Evolutionary conservation across 2,888 invertebrate genomes (phyloP).

Genomic region (Caenorhabditis afra): DNA sequence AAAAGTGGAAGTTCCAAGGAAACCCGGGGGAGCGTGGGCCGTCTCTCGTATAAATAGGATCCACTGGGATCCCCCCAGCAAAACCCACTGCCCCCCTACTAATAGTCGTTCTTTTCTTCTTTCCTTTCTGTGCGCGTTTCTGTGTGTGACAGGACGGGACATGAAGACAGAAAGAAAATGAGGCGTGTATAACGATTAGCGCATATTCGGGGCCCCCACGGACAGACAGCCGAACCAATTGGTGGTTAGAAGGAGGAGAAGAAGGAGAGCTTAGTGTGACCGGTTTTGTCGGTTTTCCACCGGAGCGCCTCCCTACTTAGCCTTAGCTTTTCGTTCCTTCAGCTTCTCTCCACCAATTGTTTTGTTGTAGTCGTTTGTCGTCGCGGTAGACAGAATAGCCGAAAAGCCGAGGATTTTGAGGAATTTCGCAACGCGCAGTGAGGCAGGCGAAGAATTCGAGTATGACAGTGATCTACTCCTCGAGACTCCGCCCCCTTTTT

Average conservation of each 20-base stretch:
- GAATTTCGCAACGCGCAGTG: constrained; percentile 17
- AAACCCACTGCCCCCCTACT: no score
- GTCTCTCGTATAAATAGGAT: no score
- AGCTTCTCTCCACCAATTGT: neutral
- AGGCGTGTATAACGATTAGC: constrained; percentile 42
- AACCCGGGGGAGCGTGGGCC: no score
- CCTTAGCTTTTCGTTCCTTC: constrained; percentile 17
- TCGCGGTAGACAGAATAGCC: neutral
- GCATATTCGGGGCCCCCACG: constrained; percentile 16
- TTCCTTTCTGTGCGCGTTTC: constrained; percentile 10
- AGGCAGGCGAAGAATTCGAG: no score
- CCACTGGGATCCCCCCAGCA: no score
- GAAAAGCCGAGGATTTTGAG: constrained; percentile 9
- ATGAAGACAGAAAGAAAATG: constrained; percentile 41
- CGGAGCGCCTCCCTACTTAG: neutral
- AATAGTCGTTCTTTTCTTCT: neutral
- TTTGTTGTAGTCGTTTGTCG: neutral
- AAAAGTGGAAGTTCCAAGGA: constrained; percentile 10
- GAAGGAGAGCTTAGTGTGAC: constrained; percentile 13
- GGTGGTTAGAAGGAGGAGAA: constrained; percentile 23
- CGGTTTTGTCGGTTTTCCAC: constrained; percentile 34
- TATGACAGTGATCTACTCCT: neutral
- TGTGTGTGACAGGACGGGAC: neutral
- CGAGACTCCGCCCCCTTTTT: neutral
- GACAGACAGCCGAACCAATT: constrained; percentile 13